Conservation (phyloP, 1,140 invertebrate genomes). For the Lasioglossum baleicum region DNA sequence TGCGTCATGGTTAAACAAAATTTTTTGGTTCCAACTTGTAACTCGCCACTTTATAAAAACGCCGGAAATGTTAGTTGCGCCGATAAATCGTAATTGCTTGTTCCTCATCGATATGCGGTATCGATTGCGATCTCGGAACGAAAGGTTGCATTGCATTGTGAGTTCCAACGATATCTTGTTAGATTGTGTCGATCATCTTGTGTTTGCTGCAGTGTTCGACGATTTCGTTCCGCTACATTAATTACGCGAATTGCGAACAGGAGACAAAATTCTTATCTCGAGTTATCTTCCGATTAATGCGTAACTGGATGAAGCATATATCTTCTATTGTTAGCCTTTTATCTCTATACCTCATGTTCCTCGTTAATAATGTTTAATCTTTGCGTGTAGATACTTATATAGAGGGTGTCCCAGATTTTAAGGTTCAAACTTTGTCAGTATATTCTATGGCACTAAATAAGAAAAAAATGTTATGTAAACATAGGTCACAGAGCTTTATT, state of each 20-base stretch:
- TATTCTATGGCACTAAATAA: too few species aligned
- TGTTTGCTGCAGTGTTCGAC: too few species aligned
- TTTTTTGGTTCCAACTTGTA: background rate
- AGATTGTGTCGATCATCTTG: background rate
- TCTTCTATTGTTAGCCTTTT: too few species aligned
- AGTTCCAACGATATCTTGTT: background rate
- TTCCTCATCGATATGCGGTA: background rate
- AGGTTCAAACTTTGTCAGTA: too few species aligned
- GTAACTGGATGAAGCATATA: too few species aligned
- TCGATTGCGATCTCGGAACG: background rate
- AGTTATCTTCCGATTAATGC: background rate
- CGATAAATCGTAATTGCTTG: conserved; percentile 21
- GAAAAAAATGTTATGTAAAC: too few species aligned
- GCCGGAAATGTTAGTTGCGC: conserved; percentile 19
- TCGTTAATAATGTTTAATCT: too few species aligned
- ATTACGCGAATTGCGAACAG: background rate
- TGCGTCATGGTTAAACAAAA: too few species aligned
- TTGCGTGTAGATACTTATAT: too few species aligned
- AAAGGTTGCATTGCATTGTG: background rate
- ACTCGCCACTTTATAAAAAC: conserved; percentile 35
- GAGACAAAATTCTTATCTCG: background rate
- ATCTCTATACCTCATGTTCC: too few species aligned
- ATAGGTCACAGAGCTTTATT: too few species aligned
- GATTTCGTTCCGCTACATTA: background rate
- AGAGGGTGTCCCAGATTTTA: too few species aligned